A percentile compares a stretch with the other conserved stretches of the same genome.
phyloP scores from a whole-genome alignment of 2,888 invertebrate genomes.

The Nudaria mundana region DNA sequence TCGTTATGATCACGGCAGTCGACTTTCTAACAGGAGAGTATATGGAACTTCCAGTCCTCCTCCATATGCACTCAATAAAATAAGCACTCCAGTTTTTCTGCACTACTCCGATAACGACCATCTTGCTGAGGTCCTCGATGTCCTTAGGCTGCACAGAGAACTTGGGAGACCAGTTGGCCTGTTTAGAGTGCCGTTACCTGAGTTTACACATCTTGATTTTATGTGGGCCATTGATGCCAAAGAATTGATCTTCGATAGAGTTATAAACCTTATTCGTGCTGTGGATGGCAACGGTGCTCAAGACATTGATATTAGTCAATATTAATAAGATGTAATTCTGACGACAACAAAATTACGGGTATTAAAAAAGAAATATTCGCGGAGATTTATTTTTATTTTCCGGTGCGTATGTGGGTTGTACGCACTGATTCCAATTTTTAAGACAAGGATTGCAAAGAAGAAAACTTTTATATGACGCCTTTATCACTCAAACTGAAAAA shows the following conservation, averaged over 20 bases:
- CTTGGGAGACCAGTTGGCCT: conserved; percentile 79
- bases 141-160: conserved; percentile 73
- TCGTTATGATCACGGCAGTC: conserved; percentile 80
- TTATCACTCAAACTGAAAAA: no score
- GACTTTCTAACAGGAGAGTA: conserved; percentile 66
- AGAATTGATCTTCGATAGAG: conserved; percentile 79
- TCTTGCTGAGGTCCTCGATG: conserved; percentile 80
- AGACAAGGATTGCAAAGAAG: no score
- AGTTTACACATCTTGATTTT: conserved; percentile 87
- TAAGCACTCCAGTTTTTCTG: conserved; percentile 83
- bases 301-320: conserved; percentile 3
- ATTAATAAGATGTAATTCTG: background rate
- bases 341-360: background rate
- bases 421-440: no score
- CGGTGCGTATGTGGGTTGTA: no score
- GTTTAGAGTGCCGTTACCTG: conserved; percentile 76
- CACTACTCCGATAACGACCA: conserved; percentile 85
- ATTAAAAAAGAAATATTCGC: background rate
- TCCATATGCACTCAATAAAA: conserved; percentile 76
- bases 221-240: conserved; percentile 84
- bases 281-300: conserved; percentile 24
- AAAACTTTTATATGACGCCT: no score
- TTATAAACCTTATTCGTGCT: conserved; percentile 74
- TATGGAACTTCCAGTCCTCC: conserved; percentile 82
- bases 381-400: no score